Percentiles rank a stretch among this genome's conserved stretches.
phyloP scores from a whole-genome alignment of 2,888 invertebrate genomes.

The Noctua comes region DNA sequence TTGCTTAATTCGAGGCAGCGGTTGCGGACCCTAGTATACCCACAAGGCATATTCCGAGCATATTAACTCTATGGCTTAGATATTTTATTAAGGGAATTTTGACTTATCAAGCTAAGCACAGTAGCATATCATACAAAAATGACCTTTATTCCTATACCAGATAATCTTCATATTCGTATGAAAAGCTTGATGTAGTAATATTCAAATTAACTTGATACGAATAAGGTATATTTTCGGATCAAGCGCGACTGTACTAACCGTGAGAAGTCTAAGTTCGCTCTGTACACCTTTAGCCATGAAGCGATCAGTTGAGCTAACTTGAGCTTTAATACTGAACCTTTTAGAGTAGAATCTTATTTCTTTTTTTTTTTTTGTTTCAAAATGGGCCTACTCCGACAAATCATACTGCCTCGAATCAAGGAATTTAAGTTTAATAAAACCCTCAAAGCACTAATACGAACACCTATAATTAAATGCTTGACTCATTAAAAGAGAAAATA shows the following conservation, averaged over 20 bases:
- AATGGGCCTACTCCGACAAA: too few relatives aligned
- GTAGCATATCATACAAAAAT: background rate
- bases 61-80: background rate
- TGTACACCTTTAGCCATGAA: background rate
- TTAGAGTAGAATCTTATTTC: too few relatives aligned
- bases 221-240: background rate
- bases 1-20: slow-evolving; percentile 43
- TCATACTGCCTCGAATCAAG: slow-evolving; percentile 38
- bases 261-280: background rate
- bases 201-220: background rate
- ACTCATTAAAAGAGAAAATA: slow-evolving; percentile 58
- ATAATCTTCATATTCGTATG: background rate
- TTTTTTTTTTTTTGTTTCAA: too few relatives aligned
- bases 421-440: slow-evolving; percentile 23
- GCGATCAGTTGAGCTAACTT: background rate
- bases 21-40: slow-evolving; percentile 2
- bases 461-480: slow-evolving; percentile 54
- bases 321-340: too few relatives aligned
- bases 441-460: slow-evolving; percentile 38
- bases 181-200: background rate
- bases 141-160: background rate
- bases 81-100: background rate
- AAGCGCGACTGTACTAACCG: background rate
- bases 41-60: slow-evolving; percentile 15
- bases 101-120: background rate